Percentiles rank a stretch among this genome's conserved stretches.
These are phyloP conservation scores for Brachionus rotundiformis DNA, from an alignment of 1,140 invertebrate species.

Conservation along the genomic window DNA sequence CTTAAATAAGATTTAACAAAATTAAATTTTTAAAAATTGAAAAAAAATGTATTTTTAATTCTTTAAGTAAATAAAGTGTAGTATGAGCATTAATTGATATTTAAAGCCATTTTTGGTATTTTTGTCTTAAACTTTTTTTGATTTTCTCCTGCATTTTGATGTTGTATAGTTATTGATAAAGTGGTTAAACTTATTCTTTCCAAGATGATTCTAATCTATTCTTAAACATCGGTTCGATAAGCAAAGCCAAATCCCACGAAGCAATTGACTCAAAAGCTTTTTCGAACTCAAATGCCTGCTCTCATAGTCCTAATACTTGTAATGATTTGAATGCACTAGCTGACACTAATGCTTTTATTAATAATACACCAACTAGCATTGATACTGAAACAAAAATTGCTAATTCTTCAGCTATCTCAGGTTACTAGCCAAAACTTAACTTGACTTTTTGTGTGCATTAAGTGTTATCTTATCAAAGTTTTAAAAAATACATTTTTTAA, in stretches of 20 bases:
- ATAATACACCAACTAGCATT: not conserved
- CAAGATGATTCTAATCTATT: constrained; percentile 34
- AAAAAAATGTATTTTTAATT: too few relatives aligned
- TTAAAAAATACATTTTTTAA: too few relatives aligned
- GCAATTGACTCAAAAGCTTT: not conserved
- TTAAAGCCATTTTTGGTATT: too few relatives aligned
- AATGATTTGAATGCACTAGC: not conserved
- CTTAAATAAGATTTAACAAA: too few relatives aligned
- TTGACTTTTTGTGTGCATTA: not conserved
- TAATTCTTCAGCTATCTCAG: constrained; percentile 38
- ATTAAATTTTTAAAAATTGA: too few relatives aligned
- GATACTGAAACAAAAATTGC: constrained; percentile 27
- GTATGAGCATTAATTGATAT: too few relatives aligned
- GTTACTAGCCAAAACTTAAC: not conserved
- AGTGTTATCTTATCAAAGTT: too few relatives aligned
- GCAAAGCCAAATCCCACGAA: constrained; percentile 34
- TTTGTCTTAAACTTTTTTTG: too few relatives aligned
- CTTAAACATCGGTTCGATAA: not conserved
- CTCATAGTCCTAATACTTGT: not conserved
- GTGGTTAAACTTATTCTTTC: not conserved
- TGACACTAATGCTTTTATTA: constrained; percentile 8
- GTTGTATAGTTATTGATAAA: not conserved
- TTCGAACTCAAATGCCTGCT: not conserved
- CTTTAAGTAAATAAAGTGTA: too few relatives aligned
- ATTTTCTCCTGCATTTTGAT: not conserved